Conservation (phyloP, 2,797 vertebrate genomes). For the Dermochelys coriacea region DNA sequence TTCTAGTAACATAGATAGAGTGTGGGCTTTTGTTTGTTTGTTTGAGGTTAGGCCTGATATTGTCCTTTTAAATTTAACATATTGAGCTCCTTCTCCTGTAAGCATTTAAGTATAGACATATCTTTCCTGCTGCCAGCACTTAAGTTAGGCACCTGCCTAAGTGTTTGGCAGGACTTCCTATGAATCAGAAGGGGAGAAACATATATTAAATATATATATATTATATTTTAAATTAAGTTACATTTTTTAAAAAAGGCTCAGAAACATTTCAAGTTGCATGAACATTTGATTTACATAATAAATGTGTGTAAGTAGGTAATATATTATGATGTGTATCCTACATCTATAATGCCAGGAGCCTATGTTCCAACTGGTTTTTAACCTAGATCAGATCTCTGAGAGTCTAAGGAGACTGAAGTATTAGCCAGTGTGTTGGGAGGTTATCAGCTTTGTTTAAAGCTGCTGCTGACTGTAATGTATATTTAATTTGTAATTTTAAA, state of each 20-base stretch:
- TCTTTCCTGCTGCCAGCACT: neutral
- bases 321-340: neutral
- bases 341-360: neutral
- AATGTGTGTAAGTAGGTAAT: neutral
- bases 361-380: neutral
- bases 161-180: neutral
- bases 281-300: neutral
- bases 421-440: neutral
- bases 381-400: neutral
- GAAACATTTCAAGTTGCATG: constrained; percentile 21
- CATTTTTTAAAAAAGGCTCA: neutral
- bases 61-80: neutral
- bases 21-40: neutral
- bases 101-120: constrained; percentile 9
- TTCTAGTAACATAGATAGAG: constrained; percentile 1
- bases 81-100: constrained; percentile 20
- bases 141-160: neutral
- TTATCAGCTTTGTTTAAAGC: neutral
- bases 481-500: neutral
- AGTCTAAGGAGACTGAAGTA: neutral
- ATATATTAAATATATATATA: neutral
- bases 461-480: neutral
- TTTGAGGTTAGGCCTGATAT: constrained; percentile 18
- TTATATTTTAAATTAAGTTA: neutral
- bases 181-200: neutral